Base-by-base conservation (phyloP, 2,797 vertebrate genomes). In the Mormyrops boulengeri region DNA sequence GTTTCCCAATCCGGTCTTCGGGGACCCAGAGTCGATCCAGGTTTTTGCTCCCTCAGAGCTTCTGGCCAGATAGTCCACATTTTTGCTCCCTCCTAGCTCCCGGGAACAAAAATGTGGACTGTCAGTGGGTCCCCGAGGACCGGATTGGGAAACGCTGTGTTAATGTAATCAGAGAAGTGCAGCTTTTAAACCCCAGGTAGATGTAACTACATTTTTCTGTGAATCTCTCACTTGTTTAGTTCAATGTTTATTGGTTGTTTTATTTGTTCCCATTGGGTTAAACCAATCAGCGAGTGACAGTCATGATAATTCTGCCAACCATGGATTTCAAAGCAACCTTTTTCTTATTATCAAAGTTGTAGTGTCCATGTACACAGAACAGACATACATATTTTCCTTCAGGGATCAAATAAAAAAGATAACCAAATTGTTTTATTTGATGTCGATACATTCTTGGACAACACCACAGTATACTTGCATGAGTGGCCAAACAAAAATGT, bases 371-470 rank as follows among this genome's bases (percentile, higher is more conserved):
- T 47, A 47, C 9, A 87, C 52, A 52, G 8, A 84, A 88, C 60
- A 50, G 49, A 87, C 66, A 9, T 66, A 87, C 86, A 53, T 89
- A 22, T 19, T 92, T 92, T 93, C 93, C 93, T 93, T 94, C 94
- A 94, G 95, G 94, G 95, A 95, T 96, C 52, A 87, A 96, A 96
- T 96, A 91, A 96, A 97, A 98, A 99, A 97, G 96, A 97, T 97
- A 98, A 97, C 96, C 97, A 98, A 98, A 98, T 95, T 95, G 93
- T 96, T 98, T 98, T 97, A 98, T 96, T 96, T 95, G 93, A 95
- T 95, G 95, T 98, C 96, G 96, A 96, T 98, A 98, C 98, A 99
- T 98, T 98, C 98, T 97, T 96, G 94, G 97, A 98, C 97, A 97
- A 98, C 97, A 98, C 96, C 97, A 99, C 98, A 97, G 97, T 95